These are phyloP conservation scores for Drosophila nigricruria DNA, from an alignment of 2,888 invertebrate species.

Conservation along the genomic window DNA sequence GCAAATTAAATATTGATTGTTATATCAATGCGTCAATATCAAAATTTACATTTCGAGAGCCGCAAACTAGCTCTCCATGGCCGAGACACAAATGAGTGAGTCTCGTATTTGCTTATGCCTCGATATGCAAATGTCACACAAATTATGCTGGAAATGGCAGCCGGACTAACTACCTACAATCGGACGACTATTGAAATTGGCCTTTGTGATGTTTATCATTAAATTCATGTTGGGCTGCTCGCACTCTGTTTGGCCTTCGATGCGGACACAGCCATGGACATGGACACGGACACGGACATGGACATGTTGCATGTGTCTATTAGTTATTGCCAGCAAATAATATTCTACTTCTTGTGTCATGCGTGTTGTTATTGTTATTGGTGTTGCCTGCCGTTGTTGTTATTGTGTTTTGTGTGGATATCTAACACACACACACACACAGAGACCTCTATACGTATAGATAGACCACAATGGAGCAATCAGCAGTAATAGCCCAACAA, in stretches of 20 bases:
- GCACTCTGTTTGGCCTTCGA: conserved; percentile 15
- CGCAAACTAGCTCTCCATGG: conserved; percentile 60
- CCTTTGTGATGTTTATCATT: conserved; percentile 71
- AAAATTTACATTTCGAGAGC: conserved; percentile 66
- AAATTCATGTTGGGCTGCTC: conserved; percentile 55
- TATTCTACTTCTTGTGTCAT: conserved; percentile 57
- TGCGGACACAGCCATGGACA: conserved; percentile 9
- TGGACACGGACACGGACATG: conserved; percentile 33
- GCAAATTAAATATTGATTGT: conserved; percentile 82
- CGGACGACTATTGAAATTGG: conserved; percentile 39
- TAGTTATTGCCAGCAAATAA: conserved; percentile 69
- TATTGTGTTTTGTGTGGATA: conserved; percentile 45
- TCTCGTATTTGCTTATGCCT: conserved; percentile 48
- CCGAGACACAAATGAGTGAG: conserved; percentile 28
- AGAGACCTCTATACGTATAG: conserved; percentile 6
- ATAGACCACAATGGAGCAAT: conserved; percentile 67
- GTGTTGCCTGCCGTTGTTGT: conserved; percentile 31
- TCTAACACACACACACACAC: conserved; percentile 9
- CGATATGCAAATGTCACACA: conserved; percentile 54
- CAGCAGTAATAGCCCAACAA: conserved; percentile 62
- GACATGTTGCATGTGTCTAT: conserved; percentile 48
- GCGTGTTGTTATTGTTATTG: conserved; percentile 33
- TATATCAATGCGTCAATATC: conserved; percentile 73
- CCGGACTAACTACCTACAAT: conserved; percentile 6
- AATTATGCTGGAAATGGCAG: conserved; percentile 46